These are phyloP conservation scores for Bombus sylvicola DNA, from an alignment of 1,140 invertebrate genomes.

Conservation along the genomic window DNA sequence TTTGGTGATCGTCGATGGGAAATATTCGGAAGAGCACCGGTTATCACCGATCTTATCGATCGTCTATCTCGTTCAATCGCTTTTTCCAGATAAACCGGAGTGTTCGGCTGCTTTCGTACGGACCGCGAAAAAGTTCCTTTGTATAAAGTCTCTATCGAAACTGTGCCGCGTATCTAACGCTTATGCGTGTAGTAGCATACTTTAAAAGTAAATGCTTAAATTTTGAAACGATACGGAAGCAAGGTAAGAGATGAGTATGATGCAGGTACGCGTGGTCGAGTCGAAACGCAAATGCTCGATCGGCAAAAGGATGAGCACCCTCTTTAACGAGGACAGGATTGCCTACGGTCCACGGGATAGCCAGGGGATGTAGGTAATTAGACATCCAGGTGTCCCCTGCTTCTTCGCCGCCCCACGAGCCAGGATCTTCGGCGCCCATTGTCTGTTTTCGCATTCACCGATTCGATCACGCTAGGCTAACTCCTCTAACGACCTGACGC, in stretches of 20 bases:
- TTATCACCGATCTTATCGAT: conserved; percentile 13
- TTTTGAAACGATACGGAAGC: background rate
- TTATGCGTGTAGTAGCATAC: background rate
- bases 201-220: no score
- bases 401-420: conserved; percentile 57
- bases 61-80: background rate
- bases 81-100: background rate
- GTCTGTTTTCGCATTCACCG: conserved; percentile 73
- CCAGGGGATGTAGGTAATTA: conserved; percentile 58
- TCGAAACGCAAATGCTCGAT: background rate
- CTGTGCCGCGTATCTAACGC: background rate
- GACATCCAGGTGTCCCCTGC: conserved; percentile 67
- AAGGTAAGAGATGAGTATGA: background rate
- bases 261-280: background rate
- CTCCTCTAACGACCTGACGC: conserved; percentile 75
- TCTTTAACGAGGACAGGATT: conserved; percentile 25
- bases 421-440: conserved; percentile 56
- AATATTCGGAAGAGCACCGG: background rate
- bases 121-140: background rate
- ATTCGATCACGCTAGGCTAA: conserved; percentile 75
- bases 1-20: background rate
- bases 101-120: background rate
- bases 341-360: background rate
- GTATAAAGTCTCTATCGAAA: background rate
- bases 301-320: background rate